phyloP scores from a whole-genome alignment of 2,113 vertebrate species.

The Oryzias curvinotus region DNA sequence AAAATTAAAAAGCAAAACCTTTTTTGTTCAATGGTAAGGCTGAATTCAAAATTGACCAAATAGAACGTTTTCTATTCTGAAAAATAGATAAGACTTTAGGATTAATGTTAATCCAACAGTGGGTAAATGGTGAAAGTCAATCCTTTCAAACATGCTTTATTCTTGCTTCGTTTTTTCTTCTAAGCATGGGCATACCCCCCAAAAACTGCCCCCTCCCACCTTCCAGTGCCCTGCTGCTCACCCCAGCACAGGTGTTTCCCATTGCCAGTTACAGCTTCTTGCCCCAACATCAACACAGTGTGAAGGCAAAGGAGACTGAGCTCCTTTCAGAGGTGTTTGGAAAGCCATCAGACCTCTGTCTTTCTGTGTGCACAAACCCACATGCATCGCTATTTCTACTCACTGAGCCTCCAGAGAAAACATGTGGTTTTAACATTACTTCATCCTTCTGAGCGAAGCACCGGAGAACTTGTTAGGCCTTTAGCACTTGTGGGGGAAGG shows the following conservation, averaged over 20 bases:
- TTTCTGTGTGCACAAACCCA: slow-evolving; percentile 85
- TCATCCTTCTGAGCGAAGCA: slow-evolving; percentile 47
- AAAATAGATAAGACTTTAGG: too few relatives aligned
- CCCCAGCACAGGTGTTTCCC: slow-evolving; percentile 87
- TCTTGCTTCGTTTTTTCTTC: slow-evolving; percentile 45
- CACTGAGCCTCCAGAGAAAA: slow-evolving; percentile 73
- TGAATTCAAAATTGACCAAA: too few relatives aligned
- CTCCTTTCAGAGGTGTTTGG: slow-evolving; percentile 82
- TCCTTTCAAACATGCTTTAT: slow-evolving; percentile 39
- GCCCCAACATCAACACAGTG: slow-evolving; percentile 81
- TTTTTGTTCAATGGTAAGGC: too few relatives aligned
- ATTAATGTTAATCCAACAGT: too few relatives aligned
- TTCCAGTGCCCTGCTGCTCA: slow-evolving; percentile 54
- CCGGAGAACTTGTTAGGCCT: slow-evolving; percentile 28
- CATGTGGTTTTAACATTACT: slow-evolving; percentile 84
- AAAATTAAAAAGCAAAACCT: too few relatives aligned
- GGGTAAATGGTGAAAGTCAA: slow-evolving; percentile 61
- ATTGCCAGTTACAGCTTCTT: slow-evolving; percentile 77
- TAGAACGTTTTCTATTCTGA: too few relatives aligned
- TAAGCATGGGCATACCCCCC: slow-evolving; percentile 17
- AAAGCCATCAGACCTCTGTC: slow-evolving; percentile 81
- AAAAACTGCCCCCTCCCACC: slow-evolving; percentile 4
- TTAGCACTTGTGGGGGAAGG: slow-evolving; percentile 4
- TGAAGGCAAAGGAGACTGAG: slow-evolving; percentile 76
- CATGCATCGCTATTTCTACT: slow-evolving; percentile 71